Conservation (phyloP, 2,797 vertebrate species). For the Pseudochromis fuscus region DNA sequence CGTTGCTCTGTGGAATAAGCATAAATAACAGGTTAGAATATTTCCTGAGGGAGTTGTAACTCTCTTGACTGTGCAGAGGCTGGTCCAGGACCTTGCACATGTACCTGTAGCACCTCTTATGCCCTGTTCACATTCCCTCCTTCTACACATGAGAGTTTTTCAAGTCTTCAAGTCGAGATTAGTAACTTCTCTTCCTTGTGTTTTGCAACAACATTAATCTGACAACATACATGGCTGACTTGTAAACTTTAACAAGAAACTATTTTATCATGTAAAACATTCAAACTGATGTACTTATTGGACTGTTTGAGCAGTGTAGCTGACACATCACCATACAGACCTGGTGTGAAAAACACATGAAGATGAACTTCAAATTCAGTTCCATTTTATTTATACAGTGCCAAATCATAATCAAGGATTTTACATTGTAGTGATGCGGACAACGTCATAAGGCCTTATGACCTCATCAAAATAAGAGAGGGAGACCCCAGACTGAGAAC, state of each 20-base stretch:
- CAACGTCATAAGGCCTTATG: too few species aligned
- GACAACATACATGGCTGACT: not conserved
- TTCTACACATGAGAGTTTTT: slow-evolving; percentile 13
- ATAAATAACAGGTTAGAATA: slow-evolving; percentile 68
- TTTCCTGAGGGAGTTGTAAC: slow-evolving; percentile 41
- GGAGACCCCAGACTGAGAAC: too few species aligned
- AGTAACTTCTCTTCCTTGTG: not conserved
- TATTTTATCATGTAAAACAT: not conserved
- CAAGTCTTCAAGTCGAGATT: slow-evolving; percentile 1
- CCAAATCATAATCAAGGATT: too few species aligned
- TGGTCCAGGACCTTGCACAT: slow-evolving; percentile 3
- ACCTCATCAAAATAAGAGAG: too few species aligned
- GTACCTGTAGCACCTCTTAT: not conserved
- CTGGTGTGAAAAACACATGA: not conserved
- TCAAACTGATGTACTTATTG: not conserved
- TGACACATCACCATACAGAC: not conserved
- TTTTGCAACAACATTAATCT: not conserved
- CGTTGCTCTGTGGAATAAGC: slow-evolving; percentile 55
- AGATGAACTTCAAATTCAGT: not conserved
- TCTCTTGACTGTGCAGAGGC: slow-evolving; percentile 40
- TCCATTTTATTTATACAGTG: too few species aligned
- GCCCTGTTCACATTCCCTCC: slow-evolving; percentile 22
- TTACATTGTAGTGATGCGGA: too few species aligned
- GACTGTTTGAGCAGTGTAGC: not conserved
- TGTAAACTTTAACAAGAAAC: not conserved